Conservation (phyloP, 2,797 vertebrate species). For the Anableps anableps region DNA sequence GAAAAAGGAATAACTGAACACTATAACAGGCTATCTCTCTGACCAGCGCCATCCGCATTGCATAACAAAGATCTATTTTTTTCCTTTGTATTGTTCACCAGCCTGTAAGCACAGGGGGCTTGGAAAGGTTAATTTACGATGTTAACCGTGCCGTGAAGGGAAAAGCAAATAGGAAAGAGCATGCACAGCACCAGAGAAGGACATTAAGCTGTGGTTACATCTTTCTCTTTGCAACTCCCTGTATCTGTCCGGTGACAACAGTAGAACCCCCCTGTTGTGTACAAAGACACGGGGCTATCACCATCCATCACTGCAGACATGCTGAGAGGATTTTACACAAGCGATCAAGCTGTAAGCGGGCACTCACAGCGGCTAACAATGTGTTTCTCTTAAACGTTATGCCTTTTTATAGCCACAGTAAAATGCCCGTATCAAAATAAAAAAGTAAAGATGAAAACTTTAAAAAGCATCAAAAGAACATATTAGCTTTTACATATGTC, state of each 20-base stretch:
- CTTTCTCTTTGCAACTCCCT: constrained; percentile 73
- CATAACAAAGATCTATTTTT: constrained; percentile 74
- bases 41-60: constrained; percentile 69
- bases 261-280: constrained; percentile 81
- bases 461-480: constrained; percentile 18
- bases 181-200: constrained; percentile 91
- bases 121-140: constrained; percentile 90
- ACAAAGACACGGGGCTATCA: constrained; percentile 86
- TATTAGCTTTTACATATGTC: constrained; percentile 16
- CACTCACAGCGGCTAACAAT: constrained; percentile 71
- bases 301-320: constrained; percentile 89
- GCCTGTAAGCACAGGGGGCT: constrained; percentile 87
- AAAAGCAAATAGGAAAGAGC: constrained; percentile 89
- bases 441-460: constrained; percentile 2
- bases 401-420: constrained; percentile 40
- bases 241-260: constrained; percentile 83
- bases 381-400: constrained; percentile 20
- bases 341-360: constrained; percentile 86
- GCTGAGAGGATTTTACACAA: constrained; percentile 86
- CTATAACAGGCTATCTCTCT: constrained; percentile 57
- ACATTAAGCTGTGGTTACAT: constrained; percentile 88
- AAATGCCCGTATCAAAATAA: constrained; percentile 32
- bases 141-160: constrained; percentile 90
- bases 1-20: constrained; percentile 53
- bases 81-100: constrained; percentile 78